Base-by-base conservation (phyloP, 2,797 vertebrate species). In the Enteromius argenteus region DNA sequence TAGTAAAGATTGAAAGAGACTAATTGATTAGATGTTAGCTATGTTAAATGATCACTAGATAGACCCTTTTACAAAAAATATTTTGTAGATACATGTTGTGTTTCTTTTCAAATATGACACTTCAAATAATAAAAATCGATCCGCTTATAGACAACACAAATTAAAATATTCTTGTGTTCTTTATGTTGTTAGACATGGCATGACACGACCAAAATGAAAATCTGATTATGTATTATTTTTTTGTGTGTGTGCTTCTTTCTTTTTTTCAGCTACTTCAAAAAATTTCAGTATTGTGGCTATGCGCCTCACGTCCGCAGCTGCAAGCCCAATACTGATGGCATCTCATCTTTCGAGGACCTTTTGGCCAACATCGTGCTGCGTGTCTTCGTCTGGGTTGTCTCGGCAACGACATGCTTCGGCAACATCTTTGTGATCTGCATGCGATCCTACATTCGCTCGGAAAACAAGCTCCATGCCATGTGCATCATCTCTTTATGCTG, bases 401-500 rank as follows among this genome's bases (percentile, higher is more conserved):
- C 98, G 15, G 94, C 96, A 85, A 93, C 97, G 85, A 99, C 97
- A 46, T 99, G 98, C 94, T 96, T 98, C 64, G 97, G 98, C 81
- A 99, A 99, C 92, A 92, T 98, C 92, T 98, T 99, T 79, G 98
- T 99, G 89, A 98, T 99, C 93, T 98, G 97, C 87, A 99, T 96
- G 96, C 94, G 98, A 51, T 97, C 97, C 68, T 98, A 97, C 84
- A 97, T 99, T 91, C 96, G 96, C 79, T 99, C 98, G 0, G 98
- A 99, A 91, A 99, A 99, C 91, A 98, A 98, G 87, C 96, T 98
- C 35, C 97, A 99, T 0, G 97, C 96, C 86, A 95, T 98, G 95
- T 98, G 97, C 84, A 98, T 99, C 92, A 96, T 98, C 90, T 99
- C 98, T 68, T 97, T 99, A 84, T 99, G 98, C 94, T 99, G 98